These are phyloP conservation scores for Synergus itoensis DNA, from an alignment of 2,888 invertebrate species.

Conservation along the genomic window DNA sequence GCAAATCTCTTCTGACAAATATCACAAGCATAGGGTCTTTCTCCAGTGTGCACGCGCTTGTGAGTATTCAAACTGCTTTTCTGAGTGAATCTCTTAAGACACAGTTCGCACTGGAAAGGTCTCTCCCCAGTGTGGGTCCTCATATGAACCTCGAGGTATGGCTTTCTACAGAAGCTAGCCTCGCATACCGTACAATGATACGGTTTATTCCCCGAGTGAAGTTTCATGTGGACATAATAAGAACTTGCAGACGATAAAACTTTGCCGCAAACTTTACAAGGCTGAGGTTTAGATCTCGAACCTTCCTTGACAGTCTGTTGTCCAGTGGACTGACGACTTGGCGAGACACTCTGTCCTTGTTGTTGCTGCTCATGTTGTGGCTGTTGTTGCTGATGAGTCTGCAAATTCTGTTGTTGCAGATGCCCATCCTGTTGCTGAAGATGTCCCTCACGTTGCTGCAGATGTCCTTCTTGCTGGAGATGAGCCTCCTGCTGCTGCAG, in stretches of 20 bases:
- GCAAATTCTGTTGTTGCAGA: conserved; percentile 53
- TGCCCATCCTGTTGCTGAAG: conserved; percentile 75
- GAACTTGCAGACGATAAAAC: conserved; percentile 88
- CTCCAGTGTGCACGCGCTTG: conserved; percentile 89
- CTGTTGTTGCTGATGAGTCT: conserved; percentile 12
- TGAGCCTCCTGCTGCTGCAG: conserved; percentile 58
- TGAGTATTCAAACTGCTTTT: conserved; percentile 90
- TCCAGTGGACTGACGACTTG: conserved; percentile 72
- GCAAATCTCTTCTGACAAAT: conserved; percentile 90
- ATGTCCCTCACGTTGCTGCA: conserved; percentile 51
- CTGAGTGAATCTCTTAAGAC: conserved; percentile 89
- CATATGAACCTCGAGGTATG: conserved; percentile 90
- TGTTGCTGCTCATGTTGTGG: conserved; percentile 66
- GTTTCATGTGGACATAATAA: conserved; percentile 91
- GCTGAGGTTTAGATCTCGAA: conserved; percentile 85
- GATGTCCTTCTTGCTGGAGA: conserved; percentile 53
- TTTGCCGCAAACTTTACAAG: conserved; percentile 88
- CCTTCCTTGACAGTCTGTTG: conserved; percentile 75
- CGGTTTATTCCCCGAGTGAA: conserved; percentile 89
- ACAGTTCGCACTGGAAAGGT: conserved; percentile 87
- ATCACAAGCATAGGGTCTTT: conserved; percentile 88
- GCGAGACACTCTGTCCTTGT: conserved; percentile 60
- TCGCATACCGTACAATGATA: conserved; percentile 89
- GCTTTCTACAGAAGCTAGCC: conserved; percentile 89
- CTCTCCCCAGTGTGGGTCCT: conserved; percentile 89